Base-by-base conservation (phyloP, 1,140 invertebrate genomes). In the Brevipalpus yothersi region DNA sequence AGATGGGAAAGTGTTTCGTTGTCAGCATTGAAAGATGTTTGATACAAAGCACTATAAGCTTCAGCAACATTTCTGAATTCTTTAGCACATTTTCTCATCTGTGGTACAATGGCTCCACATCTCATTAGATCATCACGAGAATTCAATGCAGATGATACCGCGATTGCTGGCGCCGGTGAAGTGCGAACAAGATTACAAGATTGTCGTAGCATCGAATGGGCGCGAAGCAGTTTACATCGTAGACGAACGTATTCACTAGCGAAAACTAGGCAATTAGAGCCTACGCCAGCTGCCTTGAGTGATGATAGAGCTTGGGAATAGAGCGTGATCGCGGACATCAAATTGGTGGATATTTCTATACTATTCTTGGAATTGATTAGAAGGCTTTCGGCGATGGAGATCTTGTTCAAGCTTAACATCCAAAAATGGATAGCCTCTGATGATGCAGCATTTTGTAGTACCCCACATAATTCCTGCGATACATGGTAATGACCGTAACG, bases 1-100 rank as follows among this genome's bases (percentile, higher is more conserved):
- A 94, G 78, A 66, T 88, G 87, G 41, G 80, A 73, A 54, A 92
- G 70, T n/a, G 85, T 85, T 11, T 79, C 77, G 43, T 81, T 79
- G 74, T 94, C 88, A 11, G 89, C 88, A 76, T 94, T 87, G 75
- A 94, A 95, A 45, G 86, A 84, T 17, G 84, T 84, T 68, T 89
- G 82, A 68, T 91, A 92, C 1, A 94, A 73, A 62, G 80, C 80
- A 60, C 80, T 82, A 69, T 88, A 90, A 47, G 80, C 76, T 40
- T 83, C 80, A 31, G 82, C 81, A 60, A 85, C 81, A 2, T 70
- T 75, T 60, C 80, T 78, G 49, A 90, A 79, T 43, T 86, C 80
- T 62, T 80, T 77, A 2, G 80, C 77, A 63, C 81, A 83, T 69
- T 86, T 85, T 53, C 83, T 72, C 59, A 90, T 61, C 47, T 65